A percentile compares a stretch with the other conserved stretches of the same genome.
phyloP scores from a whole-genome alignment of 2,113 vertebrate species.

The Oplegnathus fasciatus region DNA sequence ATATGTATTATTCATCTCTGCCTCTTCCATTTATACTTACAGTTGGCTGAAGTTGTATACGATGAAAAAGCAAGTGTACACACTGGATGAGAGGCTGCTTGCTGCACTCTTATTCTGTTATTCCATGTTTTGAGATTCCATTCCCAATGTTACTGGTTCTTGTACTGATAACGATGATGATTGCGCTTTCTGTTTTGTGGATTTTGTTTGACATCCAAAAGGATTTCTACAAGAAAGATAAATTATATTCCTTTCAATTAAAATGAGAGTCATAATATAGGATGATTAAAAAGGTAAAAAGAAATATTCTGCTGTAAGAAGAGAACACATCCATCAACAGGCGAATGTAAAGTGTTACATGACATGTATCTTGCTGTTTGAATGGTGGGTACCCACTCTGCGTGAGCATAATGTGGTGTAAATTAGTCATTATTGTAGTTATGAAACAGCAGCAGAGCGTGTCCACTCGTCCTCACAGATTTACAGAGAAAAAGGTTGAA shows the following conservation, averaged over 20 bases:
- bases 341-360: neutral
- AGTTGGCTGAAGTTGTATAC: constrained; percentile 64
- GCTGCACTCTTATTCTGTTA: constrained; percentile 38
- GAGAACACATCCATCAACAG: neutral
- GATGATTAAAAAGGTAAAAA: constrained; percentile 6
- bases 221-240: neutral
- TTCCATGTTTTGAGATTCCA: constrained; percentile 46
- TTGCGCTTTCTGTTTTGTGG: constrained; percentile 1
- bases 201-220: constrained; percentile 20
- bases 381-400: constrained; percentile 10
- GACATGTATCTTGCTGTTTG: neutral
- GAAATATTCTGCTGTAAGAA: neutral
- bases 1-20: constrained; percentile 80
- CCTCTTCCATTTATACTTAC: constrained; percentile 75
- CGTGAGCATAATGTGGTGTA: neutral
- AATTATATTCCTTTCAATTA: neutral
- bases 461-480: constrained; percentile 49
- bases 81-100: constrained; percentile 24
- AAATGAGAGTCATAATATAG: neutral
- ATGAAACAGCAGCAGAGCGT: constrained; percentile 43
- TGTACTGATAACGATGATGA: neutral
- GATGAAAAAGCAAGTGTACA: constrained; percentile 33
- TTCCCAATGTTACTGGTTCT: neutral
- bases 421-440: constrained; percentile 39
- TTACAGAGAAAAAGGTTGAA: constrained; percentile 51